Evolutionary conservation across 2,888 invertebrate genomes (phyloP), one percentile per base, ranked within the genome.

Genomic region (Scaptomyza parva): DNA sequence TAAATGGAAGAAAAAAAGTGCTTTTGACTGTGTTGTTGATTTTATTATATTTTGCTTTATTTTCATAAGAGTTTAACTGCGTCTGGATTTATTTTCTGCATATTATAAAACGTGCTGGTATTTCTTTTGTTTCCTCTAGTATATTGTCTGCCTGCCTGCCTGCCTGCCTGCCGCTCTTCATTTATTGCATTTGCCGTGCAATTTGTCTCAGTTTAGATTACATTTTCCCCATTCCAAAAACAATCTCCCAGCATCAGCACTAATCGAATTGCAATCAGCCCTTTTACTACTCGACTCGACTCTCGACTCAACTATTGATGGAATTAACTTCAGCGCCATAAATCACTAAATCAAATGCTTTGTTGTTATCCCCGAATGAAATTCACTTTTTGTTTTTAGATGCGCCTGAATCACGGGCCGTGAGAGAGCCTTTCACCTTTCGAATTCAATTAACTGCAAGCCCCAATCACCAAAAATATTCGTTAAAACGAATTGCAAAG

Each of bases 371-470:
- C 80, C 60, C n/a, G n/a, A 64, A 40, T 57, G 69, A 70, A 65
- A 66, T 59, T 70, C 39, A 41, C 51, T 37, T 37, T 37, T 17
- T 37, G 2, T n/a, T 54, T 69, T 51, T 47, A 51, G 55, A 51
- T 52, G 50, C 33, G 61, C 39, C 17, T 17, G 14, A 26, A 17
- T 18, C 6, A n/a, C 8, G n/a, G 33, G 14, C 20, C 3, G 14
- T 5, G 28, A 28, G n/a, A 37, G 43, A 67, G 86, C 84, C 84
- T 85, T 85, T 85, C 88, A 85, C 84, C 84, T 88, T 85, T 85
- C 86, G 65, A 86, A 80, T 85, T 88, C 84, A 88, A 86, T 88
- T 85, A 88, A 78, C 80, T 85, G 86, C 86, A 85, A 73, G 76
- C 71, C 82, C 71, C 82, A 88, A 88, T 86, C 79, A 75, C 60